Base-by-base conservation (phyloP, 2,888 invertebrate species). In the Autographa gamma region DNA sequence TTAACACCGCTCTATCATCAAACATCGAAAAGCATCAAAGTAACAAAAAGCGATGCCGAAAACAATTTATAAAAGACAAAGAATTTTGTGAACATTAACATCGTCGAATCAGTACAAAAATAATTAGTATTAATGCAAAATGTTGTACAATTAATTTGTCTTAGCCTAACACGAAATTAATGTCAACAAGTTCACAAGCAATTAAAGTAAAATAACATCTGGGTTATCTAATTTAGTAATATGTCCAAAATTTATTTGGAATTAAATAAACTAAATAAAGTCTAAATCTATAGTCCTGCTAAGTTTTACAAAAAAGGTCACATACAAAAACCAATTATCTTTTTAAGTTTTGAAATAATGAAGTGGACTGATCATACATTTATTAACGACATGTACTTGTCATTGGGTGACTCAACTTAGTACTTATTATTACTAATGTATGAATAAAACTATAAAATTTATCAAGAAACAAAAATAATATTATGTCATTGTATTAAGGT, bases 1-100 rank as follows among this genome's bases (percentile, higher is more conserved):
- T 71, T 70, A 52, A 68, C 70, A 69, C 34, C 67, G 66, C 66
- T 73, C 60, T 73, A 69, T 69, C n/a, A 48, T n/a, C 48, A 48
- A 48, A 66, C 61, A 65, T 59, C 13, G 16, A 14, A 59, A 63
- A 77, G 61, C 16, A 63, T 63, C 56, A 52, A 67, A 60, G 56
- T 60, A 52, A 65, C 43, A 61, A 41, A 59, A 59, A 65, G 52
- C 54, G 38, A 65, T 63, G 69, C 34, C 48, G 48, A 60, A 67
- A 63, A 63, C 43, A 69, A 65, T 54, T 41, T 66, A 56, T 66
- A 74, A 60, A 66, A 66, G 38, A 59, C 31, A 38, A 60, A 63
- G 25, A 63, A 54, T 63, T 48, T 52, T 60, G 66, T 66, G 64
- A 70, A 43, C 64, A 64, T 63, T 60, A 63, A 48, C 56, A 8